A percentile compares a stretch with the other conserved stretches of the same genome.
phyloP scores from a whole-genome alignment of 2,888 invertebrate genomes.

The Maniola hyperantus region DNA sequence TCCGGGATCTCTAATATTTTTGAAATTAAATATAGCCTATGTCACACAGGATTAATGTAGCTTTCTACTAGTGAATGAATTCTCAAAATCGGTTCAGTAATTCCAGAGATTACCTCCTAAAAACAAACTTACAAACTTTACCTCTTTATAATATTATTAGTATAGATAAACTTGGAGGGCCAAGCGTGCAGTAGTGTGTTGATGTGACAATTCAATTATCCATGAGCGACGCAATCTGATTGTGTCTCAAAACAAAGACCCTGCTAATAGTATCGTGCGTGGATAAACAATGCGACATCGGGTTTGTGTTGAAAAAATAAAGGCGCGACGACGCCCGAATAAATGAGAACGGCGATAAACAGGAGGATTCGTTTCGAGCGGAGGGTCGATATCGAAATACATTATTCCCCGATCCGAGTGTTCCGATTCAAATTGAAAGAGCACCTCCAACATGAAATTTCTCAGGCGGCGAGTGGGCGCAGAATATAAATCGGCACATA shows the following conservation, averaged over 20 bases:
- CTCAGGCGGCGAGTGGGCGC: constrained; percentile 81
- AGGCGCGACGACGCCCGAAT: constrained; percentile 80
- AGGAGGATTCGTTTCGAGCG: constrained; percentile 77
- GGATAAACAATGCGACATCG: constrained; percentile 75
- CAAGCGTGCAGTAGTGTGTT: constrained; percentile 47
- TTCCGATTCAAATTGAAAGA: constrained; percentile 84
- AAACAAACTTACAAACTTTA: too few relatives aligned
- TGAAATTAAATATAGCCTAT: too few relatives aligned
- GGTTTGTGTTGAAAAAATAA: constrained; percentile 79
- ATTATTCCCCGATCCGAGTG: constrained; percentile 82
- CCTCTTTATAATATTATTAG: too few relatives aligned
- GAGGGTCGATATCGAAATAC: constrained; percentile 82
- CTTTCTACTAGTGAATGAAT: too few relatives aligned
- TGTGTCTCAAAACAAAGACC: constrained; percentile 75
- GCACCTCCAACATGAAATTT: constrained; percentile 83
- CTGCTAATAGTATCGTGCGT: constrained; percentile 73
- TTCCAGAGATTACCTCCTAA: too few relatives aligned
- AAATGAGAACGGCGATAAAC: constrained; percentile 82
- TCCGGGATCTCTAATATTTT: too few relatives aligned
- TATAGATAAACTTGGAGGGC: background rate
- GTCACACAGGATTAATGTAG: too few relatives aligned
- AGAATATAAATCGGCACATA: constrained; percentile 83
- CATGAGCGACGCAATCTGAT: constrained; percentile 68
- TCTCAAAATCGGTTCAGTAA: too few relatives aligned
- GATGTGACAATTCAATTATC: constrained; percentile 72